Conservation (phyloP, 2,113 vertebrate genomes). For the Lethenteron reissneri region DNA sequence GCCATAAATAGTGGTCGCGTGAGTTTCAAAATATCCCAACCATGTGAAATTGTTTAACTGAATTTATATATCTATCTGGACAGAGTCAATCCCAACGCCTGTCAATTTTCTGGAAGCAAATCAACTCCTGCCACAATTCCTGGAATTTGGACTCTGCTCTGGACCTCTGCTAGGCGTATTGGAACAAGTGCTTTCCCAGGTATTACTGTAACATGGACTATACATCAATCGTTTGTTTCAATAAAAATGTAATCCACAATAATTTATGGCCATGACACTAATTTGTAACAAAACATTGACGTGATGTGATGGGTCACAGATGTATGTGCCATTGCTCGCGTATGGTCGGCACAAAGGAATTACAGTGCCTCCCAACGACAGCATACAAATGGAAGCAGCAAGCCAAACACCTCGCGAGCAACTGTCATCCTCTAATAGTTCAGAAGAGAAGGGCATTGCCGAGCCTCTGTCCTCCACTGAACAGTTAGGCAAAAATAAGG, state of each 20-base stretch:
- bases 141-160: constrained; percentile 36
- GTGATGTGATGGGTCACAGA: constrained; percentile 17
- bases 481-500: neutral
- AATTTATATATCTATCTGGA: constrained; percentile 3
- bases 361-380: constrained; percentile 3
- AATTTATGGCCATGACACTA: too few species aligned
- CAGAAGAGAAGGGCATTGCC: neutral
- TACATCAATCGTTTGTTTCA: too few species aligned
- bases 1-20: neutral
- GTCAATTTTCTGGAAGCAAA: constrained; percentile 37
- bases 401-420: too few species aligned
- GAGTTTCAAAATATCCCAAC: neutral
- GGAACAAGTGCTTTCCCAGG: constrained; percentile 28
- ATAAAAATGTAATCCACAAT: too few species aligned
- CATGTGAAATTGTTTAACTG: neutral
- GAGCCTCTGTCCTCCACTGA: neutral
- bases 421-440: neutral
- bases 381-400: too few species aligned
- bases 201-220: constrained; percentile 12
- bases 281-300: neutral
- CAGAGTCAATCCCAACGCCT: constrained; percentile 38
- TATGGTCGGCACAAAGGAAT: constrained; percentile 21
- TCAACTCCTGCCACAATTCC: constrained; percentile 28
- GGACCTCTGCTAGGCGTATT: constrained; percentile 24
- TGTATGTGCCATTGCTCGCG: constrained; percentile 28